Percentiles rank a stretch among this genome's conserved stretches.
phyloP scores from a whole-genome alignment of 2,888 invertebrate genomes.

The Marasmarcha lunaedactyla region DNA sequence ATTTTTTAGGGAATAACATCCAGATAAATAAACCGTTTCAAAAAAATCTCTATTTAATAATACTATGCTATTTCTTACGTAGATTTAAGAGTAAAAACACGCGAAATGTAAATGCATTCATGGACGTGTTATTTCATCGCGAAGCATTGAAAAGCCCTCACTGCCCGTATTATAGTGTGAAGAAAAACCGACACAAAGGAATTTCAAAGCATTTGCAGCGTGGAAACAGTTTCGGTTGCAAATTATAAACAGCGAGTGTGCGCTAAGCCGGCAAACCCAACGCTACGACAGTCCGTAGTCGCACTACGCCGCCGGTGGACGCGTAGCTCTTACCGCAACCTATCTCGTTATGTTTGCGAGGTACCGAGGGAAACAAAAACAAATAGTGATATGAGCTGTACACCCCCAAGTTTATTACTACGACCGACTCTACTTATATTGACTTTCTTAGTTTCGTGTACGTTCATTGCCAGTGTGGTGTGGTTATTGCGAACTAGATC shows the following conservation, averaged over 20 bases:
- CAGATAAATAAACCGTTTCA: too few relatives aligned
- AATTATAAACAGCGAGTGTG: slow-evolving; percentile 54
- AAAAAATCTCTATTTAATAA: too few relatives aligned
- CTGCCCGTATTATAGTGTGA: background rate
- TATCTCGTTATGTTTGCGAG: slow-evolving; percentile 53
- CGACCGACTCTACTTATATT: slow-evolving; percentile 57
- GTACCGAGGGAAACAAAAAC: slow-evolving; percentile 52
- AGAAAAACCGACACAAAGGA: slow-evolving; percentile 36
- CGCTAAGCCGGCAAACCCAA: slow-evolving; percentile 15
- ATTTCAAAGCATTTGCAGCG: slow-evolving; percentile 60
- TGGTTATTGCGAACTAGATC: slow-evolving; percentile 53
- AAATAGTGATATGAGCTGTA: slow-evolving; percentile 69
- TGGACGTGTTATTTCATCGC: background rate
- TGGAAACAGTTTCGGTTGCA: slow-evolving; percentile 53
- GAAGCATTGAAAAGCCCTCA: background rate
- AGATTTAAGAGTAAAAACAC: too few relatives aligned
- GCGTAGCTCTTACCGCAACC: slow-evolving; percentile 40
- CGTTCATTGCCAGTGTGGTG: slow-evolving; percentile 58
- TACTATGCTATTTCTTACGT: too few relatives aligned
- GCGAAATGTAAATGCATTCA: too few relatives aligned
- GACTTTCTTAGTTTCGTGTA: slow-evolving; percentile 56
- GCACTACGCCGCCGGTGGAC: slow-evolving; percentile 38
- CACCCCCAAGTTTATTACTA: slow-evolving; percentile 51
- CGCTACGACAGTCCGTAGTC: slow-evolving; percentile 52
- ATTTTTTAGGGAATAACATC: too few relatives aligned